Base-by-base conservation (phyloP, 2,797 vertebrate genomes). In the Enteromius trimaculatus region DNA sequence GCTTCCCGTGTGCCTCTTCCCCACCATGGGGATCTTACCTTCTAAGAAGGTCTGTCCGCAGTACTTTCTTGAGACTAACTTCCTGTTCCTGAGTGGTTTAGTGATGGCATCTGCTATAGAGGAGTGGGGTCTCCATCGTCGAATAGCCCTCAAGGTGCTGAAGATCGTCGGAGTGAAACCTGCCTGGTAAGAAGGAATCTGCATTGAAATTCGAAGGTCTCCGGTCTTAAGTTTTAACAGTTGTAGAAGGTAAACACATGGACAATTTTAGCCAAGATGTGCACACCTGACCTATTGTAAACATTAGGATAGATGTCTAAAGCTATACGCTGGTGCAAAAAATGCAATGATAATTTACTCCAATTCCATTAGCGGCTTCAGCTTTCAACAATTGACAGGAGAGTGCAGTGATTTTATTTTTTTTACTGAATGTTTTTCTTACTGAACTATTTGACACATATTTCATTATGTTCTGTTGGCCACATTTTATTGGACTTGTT, bases 1-100 rank as follows among this genome's bases (percentile, higher is more conserved):
- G 92, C 95, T 99, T 72, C 98, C 98, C 2, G 94, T 99, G 58
- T 92, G 97, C 90, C 96, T 99, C 78, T 99, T 99, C 80, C 97
- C 98, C 21, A 97, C 96, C 65, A 81, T 98, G 91, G 97, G 97
- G 14, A 92, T 99, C 87, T 94, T 99, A 75, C 94, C 97, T 0
- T 97, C 98, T 88, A 95, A 90, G 90, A 95, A 92, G 78, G 95
- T 99, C 87, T 99, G 98, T 85, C 95, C 96, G 1, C 97, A 99
- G 51, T 99, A 99, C 91, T 98, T 99, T 89, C 91, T 98, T 37
- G 98, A 99, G 89, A 99, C 98, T 88, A 99, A 98, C 88, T 98
- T 99, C 87, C 96, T 99, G 65, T 99, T 99, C 84, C 93, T 99
- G 86, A 98, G 97, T 3, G 98, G 98, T 0, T 94, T 99, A 29